phyloP scores from a whole-genome alignment of 1,140 invertebrate genomes.

The Drosophila parabipectinata region DNA sequence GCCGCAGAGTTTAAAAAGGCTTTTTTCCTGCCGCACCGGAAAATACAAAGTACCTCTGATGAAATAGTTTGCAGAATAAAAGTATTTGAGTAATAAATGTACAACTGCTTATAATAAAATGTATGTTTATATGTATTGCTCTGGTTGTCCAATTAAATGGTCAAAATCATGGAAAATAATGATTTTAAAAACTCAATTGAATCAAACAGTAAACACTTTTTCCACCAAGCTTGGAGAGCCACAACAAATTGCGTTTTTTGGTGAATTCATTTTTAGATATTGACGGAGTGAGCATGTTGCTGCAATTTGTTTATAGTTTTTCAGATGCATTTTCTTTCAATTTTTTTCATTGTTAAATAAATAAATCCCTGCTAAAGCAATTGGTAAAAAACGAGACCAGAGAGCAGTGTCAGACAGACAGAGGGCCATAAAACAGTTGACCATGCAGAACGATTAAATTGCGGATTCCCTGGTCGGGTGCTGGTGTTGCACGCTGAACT shows the following conservation, averaged over 20 bases:
- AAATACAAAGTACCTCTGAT: slow-evolving; percentile 40
- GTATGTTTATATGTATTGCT: not conserved
- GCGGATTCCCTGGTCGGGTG: slow-evolving; percentile 43
- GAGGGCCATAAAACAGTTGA: slow-evolving; percentile 44
- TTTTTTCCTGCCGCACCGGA: slow-evolving; percentile 35
- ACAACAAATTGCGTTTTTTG: slow-evolving; percentile 22
- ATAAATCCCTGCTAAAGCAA: slow-evolving; percentile 53
- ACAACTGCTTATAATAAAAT: not conserved
- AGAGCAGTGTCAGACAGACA: slow-evolving; percentile 29
- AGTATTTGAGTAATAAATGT: slow-evolving; percentile 6
- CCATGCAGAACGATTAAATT: slow-evolving; percentile 65
- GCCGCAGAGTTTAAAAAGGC: slow-evolving; percentile 41
- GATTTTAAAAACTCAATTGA: not conserved
- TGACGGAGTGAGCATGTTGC: slow-evolving; percentile 54
- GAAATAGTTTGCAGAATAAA: slow-evolving; percentile 20
- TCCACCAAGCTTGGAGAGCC: no score
- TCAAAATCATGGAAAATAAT: not conserved
- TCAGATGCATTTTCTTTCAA: not conserved
- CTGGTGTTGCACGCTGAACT: slow-evolving; percentile 9
- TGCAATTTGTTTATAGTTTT: slow-evolving; percentile 31
- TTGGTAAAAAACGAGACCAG: slow-evolving; percentile 17
- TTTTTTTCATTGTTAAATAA: slow-evolving; percentile 33
- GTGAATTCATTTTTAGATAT: slow-evolving; percentile 50
- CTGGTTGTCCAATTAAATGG: not conserved
- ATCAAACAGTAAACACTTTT: not conserved